These are phyloP conservation scores for Diprion similis DNA, from an alignment of 1,140 invertebrate species.

Conservation along the genomic window DNA sequence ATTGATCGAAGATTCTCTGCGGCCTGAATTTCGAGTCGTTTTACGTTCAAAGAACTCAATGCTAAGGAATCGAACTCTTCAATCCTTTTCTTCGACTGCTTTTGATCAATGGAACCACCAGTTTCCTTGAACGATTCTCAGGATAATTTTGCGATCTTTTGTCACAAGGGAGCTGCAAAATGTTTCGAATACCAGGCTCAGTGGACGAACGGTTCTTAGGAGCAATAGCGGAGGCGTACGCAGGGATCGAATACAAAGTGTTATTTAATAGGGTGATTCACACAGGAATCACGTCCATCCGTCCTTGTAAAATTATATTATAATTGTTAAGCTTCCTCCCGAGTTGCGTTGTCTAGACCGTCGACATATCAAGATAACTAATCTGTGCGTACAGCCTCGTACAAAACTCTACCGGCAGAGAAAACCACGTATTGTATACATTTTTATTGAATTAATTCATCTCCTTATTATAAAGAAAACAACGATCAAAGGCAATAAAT, in stretches of 20 bases:
- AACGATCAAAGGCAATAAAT: neutral
- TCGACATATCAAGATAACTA: neutral
- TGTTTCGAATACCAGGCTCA: neutral
- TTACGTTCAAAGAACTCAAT: neutral
- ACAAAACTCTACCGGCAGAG: neutral
- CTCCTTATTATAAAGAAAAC: neutral
- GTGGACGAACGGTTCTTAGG: constrained; percentile 8
- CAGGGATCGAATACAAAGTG: constrained; percentile 25
- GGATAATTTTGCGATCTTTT: neutral
- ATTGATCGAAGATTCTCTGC: no score
- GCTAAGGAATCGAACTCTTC: neutral
- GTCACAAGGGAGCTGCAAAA: neutral
- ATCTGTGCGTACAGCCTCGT: no score
- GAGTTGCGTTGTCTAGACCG: neutral
- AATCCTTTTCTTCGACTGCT: neutral
- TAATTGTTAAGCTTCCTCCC: constrained; percentile 16
- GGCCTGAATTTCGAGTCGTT: no score
- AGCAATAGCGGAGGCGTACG: neutral
- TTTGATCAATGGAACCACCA: no score
- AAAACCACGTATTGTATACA: neutral
- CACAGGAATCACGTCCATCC: constrained; percentile 25
- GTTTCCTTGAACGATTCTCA: no score
- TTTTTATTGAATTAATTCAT: neutral
- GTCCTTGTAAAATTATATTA: constrained; percentile 26
- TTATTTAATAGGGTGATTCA: constrained; percentile 26